Conservation (phyloP, 2,797 vertebrate genomes). For the Martes flavigula region DNA sequence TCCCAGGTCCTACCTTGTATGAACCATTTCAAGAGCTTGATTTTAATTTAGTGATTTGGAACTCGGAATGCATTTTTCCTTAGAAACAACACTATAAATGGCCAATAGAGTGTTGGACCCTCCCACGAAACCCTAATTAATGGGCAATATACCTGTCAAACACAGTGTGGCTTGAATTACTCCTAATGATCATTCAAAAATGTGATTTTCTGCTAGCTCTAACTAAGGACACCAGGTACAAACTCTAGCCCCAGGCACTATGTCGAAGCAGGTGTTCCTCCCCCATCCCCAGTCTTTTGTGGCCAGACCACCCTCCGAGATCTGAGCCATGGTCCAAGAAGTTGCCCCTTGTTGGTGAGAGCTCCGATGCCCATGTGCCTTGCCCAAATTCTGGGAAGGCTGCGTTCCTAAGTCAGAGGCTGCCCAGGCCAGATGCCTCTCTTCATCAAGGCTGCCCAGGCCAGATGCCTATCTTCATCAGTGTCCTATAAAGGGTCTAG, state of each 20-base stretch:
- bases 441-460: not conserved
- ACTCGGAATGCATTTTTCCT: constrained; percentile 16
- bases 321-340: not conserved
- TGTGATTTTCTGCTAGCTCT: not conserved
- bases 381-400: not conserved
- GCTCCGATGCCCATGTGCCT: not conserved
- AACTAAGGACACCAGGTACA: not conserved
- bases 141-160: not conserved
- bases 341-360: not conserved
- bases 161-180: not conserved
- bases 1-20: not conserved
- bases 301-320: not conserved
- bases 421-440: not conserved
- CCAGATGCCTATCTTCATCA: not conserved
- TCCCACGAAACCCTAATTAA: not conserved
- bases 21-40: constrained; percentile 1
- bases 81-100: constrained; percentile 17
- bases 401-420: not conserved
- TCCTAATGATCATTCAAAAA: not conserved
- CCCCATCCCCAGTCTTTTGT: not conserved
- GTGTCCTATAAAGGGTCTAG: not conserved
- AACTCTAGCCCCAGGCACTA: not conserved
- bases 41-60: not conserved
- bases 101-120: not conserved
- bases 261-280: not conserved